Evolutionary conservation across 2,888 invertebrate species (phyloP).

Genomic region (Lutraria lutraria): DNA sequence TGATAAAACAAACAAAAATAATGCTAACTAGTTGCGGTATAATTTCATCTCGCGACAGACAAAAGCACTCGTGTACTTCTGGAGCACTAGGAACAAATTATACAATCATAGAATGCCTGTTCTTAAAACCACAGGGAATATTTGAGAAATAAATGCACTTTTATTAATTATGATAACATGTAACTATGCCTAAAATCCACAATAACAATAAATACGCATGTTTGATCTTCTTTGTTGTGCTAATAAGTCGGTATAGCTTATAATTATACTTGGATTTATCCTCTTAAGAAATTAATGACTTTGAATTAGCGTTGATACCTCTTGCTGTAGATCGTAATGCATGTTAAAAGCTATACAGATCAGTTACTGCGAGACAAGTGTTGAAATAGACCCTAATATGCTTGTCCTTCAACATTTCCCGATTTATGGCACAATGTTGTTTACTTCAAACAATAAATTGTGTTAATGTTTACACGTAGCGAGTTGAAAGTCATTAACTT

Average conservation of each 20-base stretch:
- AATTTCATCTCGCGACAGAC: too few species aligned
- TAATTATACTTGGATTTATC: neutral
- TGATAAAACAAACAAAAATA: neutral
- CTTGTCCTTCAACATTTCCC: neutral
- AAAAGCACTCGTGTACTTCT: too few species aligned
- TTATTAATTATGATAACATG: neutral
- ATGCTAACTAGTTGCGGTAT: too few species aligned
- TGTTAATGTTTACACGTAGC: neutral
- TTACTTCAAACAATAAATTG: constrained; percentile 5
- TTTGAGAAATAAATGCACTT: neutral
- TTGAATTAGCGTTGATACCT: neutral
- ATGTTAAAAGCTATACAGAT: too few species aligned
- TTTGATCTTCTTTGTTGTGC: neutral
- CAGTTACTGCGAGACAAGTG: too few species aligned
- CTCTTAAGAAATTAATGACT: neutral
- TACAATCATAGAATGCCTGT: neutral
- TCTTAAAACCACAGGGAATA: neutral
- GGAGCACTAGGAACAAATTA: neutral
- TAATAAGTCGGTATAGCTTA: neutral
- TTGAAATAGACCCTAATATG: too few species aligned
- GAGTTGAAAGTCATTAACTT: neutral
- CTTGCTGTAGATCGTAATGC: too few species aligned
- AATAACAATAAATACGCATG: neutral
- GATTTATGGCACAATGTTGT: neutral
- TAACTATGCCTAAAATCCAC: neutral